Conservation (phyloP, 2,113 vertebrate genomes). For the human (Homo sapiens) region GRCh38 chr22:26472001-26472500, state of each 20-base stretch:
- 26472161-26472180: background rate
- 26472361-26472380: slow-evolving; percentile 88
- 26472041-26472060: background rate
- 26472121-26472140: accelerated
- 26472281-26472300: slow-evolving; percentile 56
- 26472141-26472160: background rate
- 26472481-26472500: accelerated
- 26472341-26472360: slow-evolving; percentile 87
- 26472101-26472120: background rate
- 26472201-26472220: accelerated
- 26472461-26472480: background rate
- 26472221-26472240: background rate
- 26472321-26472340: slow-evolving; percentile 91
- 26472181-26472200: too few species aligned
- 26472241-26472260: background rate
- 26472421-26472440: background rate
- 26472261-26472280: accelerated
- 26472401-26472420: slow-evolving; percentile 77
- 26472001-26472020: background rate
- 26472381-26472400: slow-evolving; percentile 87
- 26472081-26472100: background rate
- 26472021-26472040: background rate
- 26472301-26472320: slow-evolving; percentile 92
- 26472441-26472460: background rate
- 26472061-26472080: background rate